Evolutionary conservation across 1,140 invertebrate genomes (phyloP).

Genomic region (Drosophila grimshawi): DNA sequence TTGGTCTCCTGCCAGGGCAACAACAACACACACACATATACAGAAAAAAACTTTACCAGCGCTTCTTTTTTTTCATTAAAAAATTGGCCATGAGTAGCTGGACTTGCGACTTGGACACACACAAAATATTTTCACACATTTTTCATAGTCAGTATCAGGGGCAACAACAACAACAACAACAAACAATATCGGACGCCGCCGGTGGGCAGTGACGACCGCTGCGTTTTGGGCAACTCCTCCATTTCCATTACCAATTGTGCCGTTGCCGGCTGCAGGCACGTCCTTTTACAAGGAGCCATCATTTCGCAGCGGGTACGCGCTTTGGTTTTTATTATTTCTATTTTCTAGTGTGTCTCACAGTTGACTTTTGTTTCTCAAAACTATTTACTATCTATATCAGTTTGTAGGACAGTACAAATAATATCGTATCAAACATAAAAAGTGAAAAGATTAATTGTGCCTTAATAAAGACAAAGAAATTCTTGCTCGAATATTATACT

Average conservation of each 20-base stretch:
- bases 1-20: conserved; percentile 79
- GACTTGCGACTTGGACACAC: conserved; percentile 49
- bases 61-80: conserved; percentile 71
- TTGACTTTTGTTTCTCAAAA: conserved; percentile 7
- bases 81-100: conserved; percentile 67
- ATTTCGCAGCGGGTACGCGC: conserved; percentile 49
- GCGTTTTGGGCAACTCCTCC: conserved; percentile 77
- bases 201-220: conserved; percentile 75
- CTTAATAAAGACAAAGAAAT: conserved; percentile 51
- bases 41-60: conserved; percentile 39
- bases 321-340: conserved; percentile 36
- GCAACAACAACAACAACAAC: conserved; percentile 14
- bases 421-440: conserved; percentile 20
- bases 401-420: conserved; percentile 69
- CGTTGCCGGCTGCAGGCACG: conserved; percentile 34
- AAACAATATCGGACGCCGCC: conserved; percentile 18
- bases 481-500: conserved; percentile 43
- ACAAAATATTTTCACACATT: conserved; percentile 84
- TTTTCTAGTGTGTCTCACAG: conserved; percentile 20
- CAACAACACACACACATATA: conserved; percentile 1
- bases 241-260: conserved; percentile 70
- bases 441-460: conserved; percentile 53
- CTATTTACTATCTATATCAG: conserved; percentile 27
- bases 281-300: conserved; percentile 16
- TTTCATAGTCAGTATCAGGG: conserved; percentile 82